Evolutionary conservation across 2,888 invertebrate species (phyloP).

Genomic region (Ephialtes manifestator): DNA sequence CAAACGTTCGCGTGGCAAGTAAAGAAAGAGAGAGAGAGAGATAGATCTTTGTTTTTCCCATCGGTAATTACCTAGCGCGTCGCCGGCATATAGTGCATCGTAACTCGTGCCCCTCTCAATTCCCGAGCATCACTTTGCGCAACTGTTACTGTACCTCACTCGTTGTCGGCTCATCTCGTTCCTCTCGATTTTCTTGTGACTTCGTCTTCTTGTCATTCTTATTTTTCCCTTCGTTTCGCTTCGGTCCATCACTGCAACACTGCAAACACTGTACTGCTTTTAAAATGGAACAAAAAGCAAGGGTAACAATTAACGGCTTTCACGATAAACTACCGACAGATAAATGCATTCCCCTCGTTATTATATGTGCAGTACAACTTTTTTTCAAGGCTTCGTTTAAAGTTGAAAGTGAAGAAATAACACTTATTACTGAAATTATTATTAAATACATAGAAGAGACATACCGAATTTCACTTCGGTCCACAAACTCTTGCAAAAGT

Average conservation of each 20-base stretch:
- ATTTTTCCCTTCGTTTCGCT: neutral
- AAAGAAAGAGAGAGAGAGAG: slow-evolving; percentile 16
- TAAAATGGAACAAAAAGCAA: slow-evolving; percentile 8
- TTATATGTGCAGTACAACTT: neutral
- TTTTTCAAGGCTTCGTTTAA: neutral
- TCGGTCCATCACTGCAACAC: too few relatives aligned
- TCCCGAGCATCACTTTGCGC: slow-evolving; percentile 50
- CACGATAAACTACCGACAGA: slow-evolving; percentile 19
- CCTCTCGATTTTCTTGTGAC: slow-evolving; percentile 44
- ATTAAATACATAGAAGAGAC: too few relatives aligned
- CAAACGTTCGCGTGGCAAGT: slow-evolving; percentile 49
- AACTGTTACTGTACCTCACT: slow-evolving; percentile 30
- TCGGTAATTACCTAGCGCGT: slow-evolving; percentile 51
- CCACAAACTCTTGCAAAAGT: too few relatives aligned
- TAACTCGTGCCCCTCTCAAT: slow-evolving; percentile 49
- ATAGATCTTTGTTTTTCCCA: slow-evolving; percentile 48
- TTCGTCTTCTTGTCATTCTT: slow-evolving; percentile 13
- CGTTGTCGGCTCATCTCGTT: slow-evolving; percentile 43
- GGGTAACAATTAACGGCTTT: slow-evolving; percentile 38
- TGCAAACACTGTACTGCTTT: slow-evolving; percentile 8
- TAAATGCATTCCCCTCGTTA: neutral
- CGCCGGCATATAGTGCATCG: slow-evolving; percentile 52
- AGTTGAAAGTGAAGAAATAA: neutral
- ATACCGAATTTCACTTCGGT: too few relatives aligned
- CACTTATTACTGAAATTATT: neutral